These are phyloP conservation scores for Hermaeophaga mercurialis DNA, from an alignment of 2,888 invertebrate genomes.

Conservation along the genomic window DNA sequence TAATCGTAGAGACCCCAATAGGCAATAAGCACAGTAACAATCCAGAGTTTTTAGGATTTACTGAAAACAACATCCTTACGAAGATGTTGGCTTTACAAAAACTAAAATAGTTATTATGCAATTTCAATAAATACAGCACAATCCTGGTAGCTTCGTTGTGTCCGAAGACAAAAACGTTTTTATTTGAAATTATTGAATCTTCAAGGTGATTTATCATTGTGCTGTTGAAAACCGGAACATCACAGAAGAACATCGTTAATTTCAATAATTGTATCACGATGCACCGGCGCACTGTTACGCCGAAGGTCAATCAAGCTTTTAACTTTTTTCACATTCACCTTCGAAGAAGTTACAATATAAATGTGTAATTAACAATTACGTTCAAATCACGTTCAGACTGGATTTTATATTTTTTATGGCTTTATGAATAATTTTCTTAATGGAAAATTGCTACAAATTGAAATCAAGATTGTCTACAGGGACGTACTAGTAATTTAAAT, in stretches of 20 bases:
- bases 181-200: slow-evolving; percentile 28
- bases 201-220: slow-evolving; percentile 41
- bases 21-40: no score
- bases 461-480: not conserved
- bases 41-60: no score
- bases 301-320: slow-evolving; percentile 35
- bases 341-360: slow-evolving; percentile 25
- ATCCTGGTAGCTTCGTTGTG: no score
- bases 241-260: slow-evolving; percentile 37
- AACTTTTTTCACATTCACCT: slow-evolving; percentile 33
- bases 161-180: no score
- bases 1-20: no score
- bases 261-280: slow-evolving; percentile 42
- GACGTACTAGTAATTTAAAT: no score
- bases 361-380: slow-evolving; percentile 21
- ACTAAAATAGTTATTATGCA: no score
- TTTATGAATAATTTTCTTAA: not conserved
- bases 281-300: slow-evolving; percentile 35
- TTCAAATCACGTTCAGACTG: slow-evolving; percentile 1
- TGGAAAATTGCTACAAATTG: not conserved
- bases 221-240: slow-evolving; percentile 41
- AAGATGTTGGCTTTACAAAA: no score
- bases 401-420: not conserved
- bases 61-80: no score
- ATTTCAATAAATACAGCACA: no score